Evolutionary conservation across 2,797 vertebrate genomes (phyloP).

Genomic region (Hafferia zeledoni): DNA sequence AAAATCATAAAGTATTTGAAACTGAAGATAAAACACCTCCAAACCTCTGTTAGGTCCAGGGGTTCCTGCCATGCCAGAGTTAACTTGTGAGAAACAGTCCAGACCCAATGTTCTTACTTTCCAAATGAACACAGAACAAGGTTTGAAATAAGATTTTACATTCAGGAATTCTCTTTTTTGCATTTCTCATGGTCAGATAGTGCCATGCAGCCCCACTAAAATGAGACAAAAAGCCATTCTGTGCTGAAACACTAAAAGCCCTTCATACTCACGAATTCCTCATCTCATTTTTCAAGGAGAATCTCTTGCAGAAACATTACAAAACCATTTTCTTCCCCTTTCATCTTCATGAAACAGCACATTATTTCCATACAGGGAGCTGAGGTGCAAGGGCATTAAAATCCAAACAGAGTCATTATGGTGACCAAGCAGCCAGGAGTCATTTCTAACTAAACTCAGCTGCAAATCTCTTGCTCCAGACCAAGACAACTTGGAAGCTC

Average conservation of each 20-base stretch:
- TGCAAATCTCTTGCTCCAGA: background rate
- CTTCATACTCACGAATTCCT: background rate
- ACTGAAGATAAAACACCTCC: background rate
- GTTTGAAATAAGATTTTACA: background rate
- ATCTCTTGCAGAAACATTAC: slow-evolving; percentile 21
- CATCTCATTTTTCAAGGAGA: slow-evolving; percentile 8
- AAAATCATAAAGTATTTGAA: background rate
- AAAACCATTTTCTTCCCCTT: slow-evolving; percentile 24
- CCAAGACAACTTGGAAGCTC: background rate
- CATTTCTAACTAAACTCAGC: background rate
- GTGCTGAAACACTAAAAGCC: background rate
- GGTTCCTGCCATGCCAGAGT: background rate
- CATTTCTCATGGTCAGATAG: background rate
- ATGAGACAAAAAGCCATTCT: background rate
- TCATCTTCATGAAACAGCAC: slow-evolving; percentile 22
- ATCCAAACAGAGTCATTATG: background rate
- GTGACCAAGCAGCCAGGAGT: background rate
- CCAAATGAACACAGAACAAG: background rate
- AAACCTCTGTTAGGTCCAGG: background rate
- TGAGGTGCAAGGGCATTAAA: slow-evolving; percentile 25
- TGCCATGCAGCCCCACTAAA: background rate
- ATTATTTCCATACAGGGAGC: background rate
- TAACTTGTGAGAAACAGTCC: background rate
- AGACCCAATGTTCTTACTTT: background rate
- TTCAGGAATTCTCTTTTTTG: background rate